phyloP scores from a whole-genome alignment of 2,797 vertebrate genomes.

The Etheostoma perlongum region DNA sequence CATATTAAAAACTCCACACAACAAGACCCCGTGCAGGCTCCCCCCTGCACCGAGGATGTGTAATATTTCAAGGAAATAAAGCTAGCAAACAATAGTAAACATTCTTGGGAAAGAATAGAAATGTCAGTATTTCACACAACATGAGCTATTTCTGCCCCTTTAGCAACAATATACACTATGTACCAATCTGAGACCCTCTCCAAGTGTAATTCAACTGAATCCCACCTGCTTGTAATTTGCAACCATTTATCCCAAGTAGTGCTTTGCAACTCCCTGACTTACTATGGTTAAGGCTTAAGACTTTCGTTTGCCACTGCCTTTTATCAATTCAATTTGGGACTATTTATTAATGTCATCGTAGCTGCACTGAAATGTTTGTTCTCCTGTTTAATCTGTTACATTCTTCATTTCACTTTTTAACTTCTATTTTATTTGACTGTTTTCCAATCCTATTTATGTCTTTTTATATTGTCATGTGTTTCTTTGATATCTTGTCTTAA shows the following conservation, averaged over 20 bases:
- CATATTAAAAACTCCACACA: constrained; percentile 82
- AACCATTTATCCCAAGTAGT: constrained; percentile 14
- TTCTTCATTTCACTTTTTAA: neutral
- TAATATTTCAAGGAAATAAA: constrained; percentile 73
- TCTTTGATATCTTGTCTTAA: neutral
- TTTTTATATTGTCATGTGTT: neutral
- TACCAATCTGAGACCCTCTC: neutral
- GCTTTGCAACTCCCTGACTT: constrained; percentile 8
- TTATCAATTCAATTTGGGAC: neutral
- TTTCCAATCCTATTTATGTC: neutral
- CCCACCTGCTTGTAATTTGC: constrained; percentile 6
- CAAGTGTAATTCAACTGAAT: constrained; percentile 23
- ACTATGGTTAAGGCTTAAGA: neutral
- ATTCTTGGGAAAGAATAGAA: constrained; percentile 53
- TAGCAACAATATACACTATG: constrained; percentile 18
- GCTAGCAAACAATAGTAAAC: constrained; percentile 60
- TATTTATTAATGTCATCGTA: neutral
- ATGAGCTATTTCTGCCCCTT: constrained; percentile 37
- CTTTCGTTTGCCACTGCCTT: neutral
- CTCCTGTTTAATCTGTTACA: neutral
- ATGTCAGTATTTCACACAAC: constrained; percentile 52
- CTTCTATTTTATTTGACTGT: neutral
- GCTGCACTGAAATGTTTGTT: neutral
- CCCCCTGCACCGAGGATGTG: constrained; percentile 40
- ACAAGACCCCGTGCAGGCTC: constrained; percentile 53